Conservation (phyloP, 2,888 invertebrate genomes). For the Anthrax anthrax region DNA sequence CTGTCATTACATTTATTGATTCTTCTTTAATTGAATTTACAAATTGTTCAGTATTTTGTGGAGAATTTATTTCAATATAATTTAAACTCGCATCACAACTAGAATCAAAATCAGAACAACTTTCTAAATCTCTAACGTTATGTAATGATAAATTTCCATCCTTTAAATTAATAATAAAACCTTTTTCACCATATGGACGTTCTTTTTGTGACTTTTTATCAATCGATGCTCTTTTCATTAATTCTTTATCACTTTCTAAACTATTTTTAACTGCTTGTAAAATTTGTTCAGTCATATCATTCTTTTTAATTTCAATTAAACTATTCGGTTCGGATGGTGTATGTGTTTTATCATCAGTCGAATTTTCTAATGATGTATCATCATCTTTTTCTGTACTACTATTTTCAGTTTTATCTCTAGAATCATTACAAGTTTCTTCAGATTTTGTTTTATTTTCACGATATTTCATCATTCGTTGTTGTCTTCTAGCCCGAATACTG, state of each 20-base stretch:
- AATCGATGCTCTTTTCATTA: slow-evolving; percentile 4
- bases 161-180: slow-evolving; percentile 29
- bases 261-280: slow-evolving; percentile 25
- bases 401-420: background rate
- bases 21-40: background rate
- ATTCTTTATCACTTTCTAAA: slow-evolving; percentile 15
- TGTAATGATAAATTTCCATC: slow-evolving; percentile 27
- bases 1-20: background rate
- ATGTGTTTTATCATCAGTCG: slow-evolving; percentile 10
- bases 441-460: slow-evolving; percentile 7
- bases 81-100: slow-evolving; percentile 34
- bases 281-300: slow-evolving; percentile 21
- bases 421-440: background rate
- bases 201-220: slow-evolving; percentile 13
- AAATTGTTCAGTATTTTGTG: background rate
- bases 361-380: background rate
- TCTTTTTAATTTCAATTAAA: slow-evolving; percentile 10
- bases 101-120: slow-evolving; percentile 34
- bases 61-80: slow-evolving; percentile 27
- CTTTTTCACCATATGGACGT: slow-evolving; percentile 31
- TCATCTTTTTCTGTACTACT: background rate
- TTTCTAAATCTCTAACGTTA: slow-evolving; percentile 31
- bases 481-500: slow-evolving; percentile 31
- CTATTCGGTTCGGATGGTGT: slow-evolving; percentile 10
- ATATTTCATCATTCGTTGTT: slow-evolving; percentile 18